Percentiles rank a stretch among this genome's conserved stretches.
Conservation (phyloP, 1,140 invertebrate genomes). For the Penaeus vannamei region DNA sequence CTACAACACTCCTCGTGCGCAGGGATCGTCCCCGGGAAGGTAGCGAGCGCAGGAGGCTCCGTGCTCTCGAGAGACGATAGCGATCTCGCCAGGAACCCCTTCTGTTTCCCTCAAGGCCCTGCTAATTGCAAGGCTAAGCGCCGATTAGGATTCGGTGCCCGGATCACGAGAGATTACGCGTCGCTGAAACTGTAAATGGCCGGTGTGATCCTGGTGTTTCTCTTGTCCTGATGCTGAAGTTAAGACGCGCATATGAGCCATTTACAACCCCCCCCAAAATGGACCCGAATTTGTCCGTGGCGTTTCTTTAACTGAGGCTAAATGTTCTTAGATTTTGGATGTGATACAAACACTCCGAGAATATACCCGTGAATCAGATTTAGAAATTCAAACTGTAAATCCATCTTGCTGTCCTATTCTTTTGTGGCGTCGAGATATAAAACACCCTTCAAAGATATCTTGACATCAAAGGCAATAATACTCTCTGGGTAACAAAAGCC, state of each 20-base stretch:
- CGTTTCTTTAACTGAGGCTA: neutral
- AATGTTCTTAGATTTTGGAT: neutral
- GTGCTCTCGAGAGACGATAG: neutral
- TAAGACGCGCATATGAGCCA: too few species aligned
- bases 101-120: neutral
- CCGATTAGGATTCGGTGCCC: too few species aligned
- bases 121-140: too few species aligned
- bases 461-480: conserved; percentile 52
- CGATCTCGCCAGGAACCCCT: neutral
- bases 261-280: too few species aligned
- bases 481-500: conserved; percentile 20
- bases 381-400: conserved; percentile 25
- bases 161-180: neutral
- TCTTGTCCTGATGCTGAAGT: too few species aligned
- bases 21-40: conserved; percentile 30
- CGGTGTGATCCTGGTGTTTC: too few species aligned
- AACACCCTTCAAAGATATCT: conserved; percentile 34
- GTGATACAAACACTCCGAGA: neutral
- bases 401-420: neutral
- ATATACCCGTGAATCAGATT: neutral
- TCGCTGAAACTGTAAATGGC: too few species aligned
- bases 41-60: conserved; percentile 7
- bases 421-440: conserved; percentile 30
- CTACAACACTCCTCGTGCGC: conserved; percentile 53
- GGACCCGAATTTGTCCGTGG: too few species aligned